phyloP scores from a whole-genome alignment of 2,888 invertebrate species.

The Zygothrica quintamaculata region DNA sequence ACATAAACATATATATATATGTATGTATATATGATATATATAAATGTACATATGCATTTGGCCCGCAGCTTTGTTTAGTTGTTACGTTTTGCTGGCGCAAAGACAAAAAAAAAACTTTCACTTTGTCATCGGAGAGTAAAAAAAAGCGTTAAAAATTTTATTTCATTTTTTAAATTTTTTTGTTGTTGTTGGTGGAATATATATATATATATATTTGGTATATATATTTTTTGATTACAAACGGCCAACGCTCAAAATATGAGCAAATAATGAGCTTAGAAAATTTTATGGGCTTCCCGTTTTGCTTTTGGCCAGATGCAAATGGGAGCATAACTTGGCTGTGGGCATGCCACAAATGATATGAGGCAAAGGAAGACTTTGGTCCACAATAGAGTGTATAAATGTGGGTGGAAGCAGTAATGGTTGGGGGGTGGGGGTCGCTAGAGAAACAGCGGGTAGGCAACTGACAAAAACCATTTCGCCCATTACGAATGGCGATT shows the following conservation, averaged over 20 bases:
- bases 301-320: constrained; percentile 41
- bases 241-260: constrained; percentile 57
- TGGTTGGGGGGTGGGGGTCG: neutral
- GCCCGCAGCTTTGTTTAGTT: constrained; percentile 74
- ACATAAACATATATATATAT: constrained; percentile 12
- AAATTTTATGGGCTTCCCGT: constrained; percentile 60
- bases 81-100: constrained; percentile 71
- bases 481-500: constrained; percentile 55
- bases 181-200: neutral
- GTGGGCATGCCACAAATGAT: constrained; percentile 56
- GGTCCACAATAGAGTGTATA: too few relatives aligned
- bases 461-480: constrained; percentile 41
- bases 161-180: constrained; percentile 43
- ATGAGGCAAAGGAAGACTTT: neutral
- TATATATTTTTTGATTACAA: constrained; percentile 12
- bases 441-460: neutral
- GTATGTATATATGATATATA: constrained; percentile 20
- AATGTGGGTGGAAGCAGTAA: too few relatives aligned
- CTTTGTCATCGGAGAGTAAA: constrained; percentile 71
- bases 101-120: constrained; percentile 73
- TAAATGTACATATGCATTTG: constrained; percentile 43
- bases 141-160: constrained; percentile 57
- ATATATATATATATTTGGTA: constrained; percentile 1
- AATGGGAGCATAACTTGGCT: constrained; percentile 35
- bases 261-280: constrained; percentile 78